phyloP scores from a whole-genome alignment of 2,113 vertebrate genomes.

The Gallinago paraguaiae region DNA sequence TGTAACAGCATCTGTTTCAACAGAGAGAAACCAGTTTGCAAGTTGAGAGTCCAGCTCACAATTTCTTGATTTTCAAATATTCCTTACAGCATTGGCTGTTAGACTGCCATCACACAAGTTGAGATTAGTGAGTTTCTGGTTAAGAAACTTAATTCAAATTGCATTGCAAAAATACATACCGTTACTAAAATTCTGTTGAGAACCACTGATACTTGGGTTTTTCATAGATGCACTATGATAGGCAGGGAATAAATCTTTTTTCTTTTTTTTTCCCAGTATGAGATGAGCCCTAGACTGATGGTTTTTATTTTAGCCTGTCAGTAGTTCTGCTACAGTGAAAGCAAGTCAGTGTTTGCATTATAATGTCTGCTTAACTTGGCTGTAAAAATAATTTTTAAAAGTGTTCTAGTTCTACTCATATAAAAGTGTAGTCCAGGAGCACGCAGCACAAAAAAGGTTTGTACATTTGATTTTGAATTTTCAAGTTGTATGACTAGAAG shows the following conservation, averaged over 20 bases:
- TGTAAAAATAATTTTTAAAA: background rate
- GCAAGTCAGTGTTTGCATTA: slow-evolving; percentile 26
- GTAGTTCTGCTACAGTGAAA: background rate
- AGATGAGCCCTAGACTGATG: background rate
- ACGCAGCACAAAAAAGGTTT: background rate
- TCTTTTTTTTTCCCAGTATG: background rate
- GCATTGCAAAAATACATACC: background rate
- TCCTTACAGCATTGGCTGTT: background rate
- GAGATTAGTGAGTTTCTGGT: background rate
- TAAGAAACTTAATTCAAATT: background rate
- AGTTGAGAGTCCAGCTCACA: background rate
- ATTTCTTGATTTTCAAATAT: background rate
- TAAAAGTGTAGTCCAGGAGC: background rate
- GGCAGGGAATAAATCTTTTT: background rate
- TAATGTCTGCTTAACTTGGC: slow-evolving; percentile 1
- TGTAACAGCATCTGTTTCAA: background rate
- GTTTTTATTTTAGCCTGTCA: background rate
- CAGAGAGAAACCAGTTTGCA: background rate
- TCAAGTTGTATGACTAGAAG: background rate
- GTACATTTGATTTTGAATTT: background rate
- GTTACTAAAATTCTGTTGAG: background rate
- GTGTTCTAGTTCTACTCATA: background rate
- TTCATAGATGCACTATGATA: background rate
- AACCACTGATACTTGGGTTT: background rate
- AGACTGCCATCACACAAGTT: background rate